Evolutionary conservation across 2,888 invertebrate genomes (phyloP), one percentile per base, ranked within the genome.

Genomic region (Orthosia incerta): DNA sequence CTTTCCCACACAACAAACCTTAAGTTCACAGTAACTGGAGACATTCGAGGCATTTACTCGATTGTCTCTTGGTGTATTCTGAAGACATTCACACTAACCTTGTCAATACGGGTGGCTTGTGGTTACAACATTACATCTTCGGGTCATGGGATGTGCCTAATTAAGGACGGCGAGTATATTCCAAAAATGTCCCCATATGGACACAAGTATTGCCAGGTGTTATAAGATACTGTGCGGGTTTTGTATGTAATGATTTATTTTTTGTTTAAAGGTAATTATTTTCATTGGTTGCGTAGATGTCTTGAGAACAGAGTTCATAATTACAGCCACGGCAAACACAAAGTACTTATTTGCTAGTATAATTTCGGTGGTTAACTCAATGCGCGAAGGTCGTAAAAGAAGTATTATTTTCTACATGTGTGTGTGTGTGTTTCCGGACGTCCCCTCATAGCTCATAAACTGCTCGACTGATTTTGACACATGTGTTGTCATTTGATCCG

Each of bases 401-500:
- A 50, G 60, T 64, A 51, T 80, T 13, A 64, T 60, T 63, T 26
- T 63, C n/a, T 80, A 55, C 65, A 46, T 53, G 72, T 59, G 48
- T 70, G 74, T 74, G 55, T 65, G 51, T 65, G 50, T 39, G 76
- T 20, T 61, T 76, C 77, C 71, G 83, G 53, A 82, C 50, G 83
- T 68, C 83, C 80, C 80, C 80, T 59, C 80, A 39, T 68, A 65
- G 67, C 62, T 65, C 55, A 23, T 79, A 79, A 68, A 79, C 64
- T 59, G 83, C 31, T 59, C 12, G 80, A 68, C 20, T 66, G 83
- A 73, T 73, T 80, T 83, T 79, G 74, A 83, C 80, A 79, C 64
- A 67, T 65, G 53, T 56, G 45, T 68, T 61, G 67, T 73, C 61
- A 65, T 57, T 65, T 65, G 74, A 83, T 83, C 45, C 67, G 62